These are phyloP conservation scores for Fulica atra DNA, from an alignment of 2,113 vertebrate species.

Conservation along the genomic window DNA sequence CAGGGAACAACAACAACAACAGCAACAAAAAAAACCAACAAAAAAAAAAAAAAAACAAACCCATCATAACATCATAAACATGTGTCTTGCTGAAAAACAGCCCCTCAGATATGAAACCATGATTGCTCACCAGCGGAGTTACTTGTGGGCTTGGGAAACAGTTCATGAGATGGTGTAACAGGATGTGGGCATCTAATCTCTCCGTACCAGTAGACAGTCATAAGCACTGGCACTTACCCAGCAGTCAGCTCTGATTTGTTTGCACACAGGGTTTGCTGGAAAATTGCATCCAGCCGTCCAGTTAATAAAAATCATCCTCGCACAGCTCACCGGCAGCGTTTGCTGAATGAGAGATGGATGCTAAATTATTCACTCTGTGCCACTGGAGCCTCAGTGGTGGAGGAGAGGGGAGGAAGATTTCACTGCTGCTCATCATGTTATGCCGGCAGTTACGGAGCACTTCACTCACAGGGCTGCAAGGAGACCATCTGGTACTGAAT, in stretches of 20 bases:
- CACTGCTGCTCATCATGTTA: not conserved
- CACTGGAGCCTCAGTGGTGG: not conserved
- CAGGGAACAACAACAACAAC: not conserved
- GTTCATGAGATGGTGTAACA: not conserved
- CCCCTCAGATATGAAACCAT: not conserved
- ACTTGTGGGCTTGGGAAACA: not conserved
- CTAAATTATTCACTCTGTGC: constrained; percentile 44
- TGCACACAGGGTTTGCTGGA: constrained; percentile 39
- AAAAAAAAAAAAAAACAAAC: no score
- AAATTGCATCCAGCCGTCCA: constrained; percentile 41
- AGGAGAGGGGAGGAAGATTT: not conserved
- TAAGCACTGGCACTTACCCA: not conserved
- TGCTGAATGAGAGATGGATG: constrained; percentile 50
- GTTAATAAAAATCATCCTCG: constrained; percentile 35
- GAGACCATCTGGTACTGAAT: constrained; percentile 37
- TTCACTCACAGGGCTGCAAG: constrained; percentile 21
- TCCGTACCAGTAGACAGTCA: not conserved
- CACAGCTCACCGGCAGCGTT: not conserved
- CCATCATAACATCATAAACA: not conserved
- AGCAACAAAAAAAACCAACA: not conserved
- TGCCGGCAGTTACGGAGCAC: not conserved
- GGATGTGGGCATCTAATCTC: constrained; percentile 42
- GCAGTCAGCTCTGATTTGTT: constrained; percentile 22
- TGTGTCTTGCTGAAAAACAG: not conserved
- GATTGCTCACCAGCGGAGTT: not conserved